Base-by-base conservation (phyloP, 1,140 invertebrate genomes). In the Calephelis nemesis region DNA sequence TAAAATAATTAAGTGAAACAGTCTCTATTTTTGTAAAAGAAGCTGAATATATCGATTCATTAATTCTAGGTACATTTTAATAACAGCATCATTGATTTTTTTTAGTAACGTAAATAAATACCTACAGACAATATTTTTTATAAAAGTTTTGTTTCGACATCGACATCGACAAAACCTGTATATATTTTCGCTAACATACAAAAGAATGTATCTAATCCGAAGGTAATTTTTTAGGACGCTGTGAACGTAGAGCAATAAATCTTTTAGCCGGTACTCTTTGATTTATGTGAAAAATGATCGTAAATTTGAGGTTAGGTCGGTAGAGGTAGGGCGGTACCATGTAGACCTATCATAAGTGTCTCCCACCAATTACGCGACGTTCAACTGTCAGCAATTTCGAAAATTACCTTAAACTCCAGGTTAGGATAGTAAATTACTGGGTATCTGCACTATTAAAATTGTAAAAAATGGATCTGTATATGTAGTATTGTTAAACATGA, bases 251-350 rank as follows among this genome's bases (percentile, higher is more conserved):
- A 78, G 78, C 79, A 79, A 91, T 91, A 91, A 90, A 91, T 91
- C 87, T 88, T 81, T 72, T 74, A 75, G 85, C 79, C 83, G 85
- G 85, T 71, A 67, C 72, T 79, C 86, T 91, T 91, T 91, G 88
- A 90, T 91, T 91, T 91, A 91, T 91, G 86, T 90, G 86, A 90
- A 90, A 91, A 90, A 91, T 88, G 87, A 90, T 75, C 84, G 80
- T 90, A 89, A 90, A 91, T 91, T 91, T 83, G 77, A 88, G 88
- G 87, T 88, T 90, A 84, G 74, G 79, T 70, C 75, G 76, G 73
- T 72, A 74, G 74, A 75, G 78, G 67, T 72, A 78, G 80, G 84
- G 79, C 80, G 78, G 78, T 67, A 74, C 69, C 73, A 62, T 54
- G 49, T 68, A 54, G 70, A 67, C 74, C 71, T 69, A 75, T 75